Base-by-base conservation (phyloP, 2,113 vertebrate species). In the Solea senegalensis region DNA sequence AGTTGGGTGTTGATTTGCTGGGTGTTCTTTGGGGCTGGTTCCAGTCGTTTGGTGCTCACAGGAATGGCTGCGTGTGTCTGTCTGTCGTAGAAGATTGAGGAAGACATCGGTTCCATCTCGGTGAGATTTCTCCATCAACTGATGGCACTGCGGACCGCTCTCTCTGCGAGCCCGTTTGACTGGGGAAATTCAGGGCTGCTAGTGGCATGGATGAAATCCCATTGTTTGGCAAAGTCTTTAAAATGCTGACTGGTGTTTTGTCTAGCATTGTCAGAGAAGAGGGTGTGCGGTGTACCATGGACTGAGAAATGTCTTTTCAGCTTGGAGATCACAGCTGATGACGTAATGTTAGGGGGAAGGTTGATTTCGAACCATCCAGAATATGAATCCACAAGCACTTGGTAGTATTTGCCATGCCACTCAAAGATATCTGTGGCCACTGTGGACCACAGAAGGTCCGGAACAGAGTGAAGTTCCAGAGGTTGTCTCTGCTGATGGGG, bases 221-320 rank as follows among this genome's bases (percentile, higher is more conserved):
- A 84, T 1, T 39, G 7, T 12, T 5, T n/a, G 0, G 67, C 54
- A 65, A 73, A 75, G 4, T 85, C 70, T 0, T 43, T 65, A 8
- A 82, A 76, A 0, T 8, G 5, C 27, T 74, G 72, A 2, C 80
- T 76, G 0, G 68, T 73, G 28, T 55, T 73, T 6, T 83, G 70
- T 6, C 53, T 72, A 0, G 8, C 70, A 28, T 81, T 75, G 7
- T 83, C 68, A 1, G 65, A 60, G 7, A 52, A 27, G 1, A 81
- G 39, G 0, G 39, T 83, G 44, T 81, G 71, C 1, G 73, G 86
- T 11, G 45, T 45, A 0, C 66, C 57, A 28, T 85, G 82, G 1
- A 81, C 66, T 1, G 59, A 81, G 3, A 80, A 80, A 5, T 74
- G 69, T 53, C 46, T 39, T 9, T 79, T 82, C 0, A 82, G 28